Percentiles rank a stretch among this genome's conserved stretches.
Conservation (phyloP, 92 coral and sea anemone genomes). For the Ricordea florida region DNA sequence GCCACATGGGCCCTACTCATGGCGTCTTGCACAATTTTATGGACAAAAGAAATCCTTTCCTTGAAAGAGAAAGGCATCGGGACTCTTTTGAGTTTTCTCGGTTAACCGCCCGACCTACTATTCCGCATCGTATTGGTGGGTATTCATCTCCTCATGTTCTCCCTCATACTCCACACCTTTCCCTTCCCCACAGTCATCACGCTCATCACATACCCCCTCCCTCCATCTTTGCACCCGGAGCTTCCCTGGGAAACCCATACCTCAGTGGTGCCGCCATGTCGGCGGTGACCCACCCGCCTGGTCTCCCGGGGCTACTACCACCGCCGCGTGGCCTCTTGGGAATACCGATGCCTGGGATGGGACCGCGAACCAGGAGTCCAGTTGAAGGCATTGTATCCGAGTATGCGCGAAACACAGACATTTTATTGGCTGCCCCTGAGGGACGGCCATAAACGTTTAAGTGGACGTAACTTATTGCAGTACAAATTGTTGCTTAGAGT, state of each 20-base stretch:
- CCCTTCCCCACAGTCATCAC: conserved; percentile 40
- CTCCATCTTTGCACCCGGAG: conserved; percentile 70
- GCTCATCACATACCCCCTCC: conserved; percentile 55
- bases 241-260: conserved; percentile 56
- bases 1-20: conserved; percentile 43
- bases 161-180: conserved; percentile 23
- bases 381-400: conserved; percentile 65
- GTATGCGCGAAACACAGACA: conserved; percentile 64
- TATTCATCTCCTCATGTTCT: conserved; percentile 36
- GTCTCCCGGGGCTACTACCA: conserved; percentile 62
- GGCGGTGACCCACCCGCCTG: conserved; percentile 81
- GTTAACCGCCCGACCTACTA: conserved; percentile 61
- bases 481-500: too few relatives aligned
- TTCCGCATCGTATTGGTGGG: conserved; percentile 46
- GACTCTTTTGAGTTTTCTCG: conserved; percentile 76
- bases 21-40: conserved; percentile 47
- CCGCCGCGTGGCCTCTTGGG: conserved; percentile 76
- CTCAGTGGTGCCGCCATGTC: conserved; percentile 80
- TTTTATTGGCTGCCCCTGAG: conserved; percentile 43
- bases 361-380: conserved; percentile 75
- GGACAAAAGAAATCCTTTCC: conserved; percentile 72
- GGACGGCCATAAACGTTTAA: conserved; percentile 12
- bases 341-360: conserved; percentile 53
- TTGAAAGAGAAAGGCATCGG: conserved; percentile 72
- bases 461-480: conserved; percentile 4